These are phyloP conservation scores for Atractosteus spatula DNA, from an alignment of 2,113 vertebrate genomes.

Conservation along the genomic window DNA sequence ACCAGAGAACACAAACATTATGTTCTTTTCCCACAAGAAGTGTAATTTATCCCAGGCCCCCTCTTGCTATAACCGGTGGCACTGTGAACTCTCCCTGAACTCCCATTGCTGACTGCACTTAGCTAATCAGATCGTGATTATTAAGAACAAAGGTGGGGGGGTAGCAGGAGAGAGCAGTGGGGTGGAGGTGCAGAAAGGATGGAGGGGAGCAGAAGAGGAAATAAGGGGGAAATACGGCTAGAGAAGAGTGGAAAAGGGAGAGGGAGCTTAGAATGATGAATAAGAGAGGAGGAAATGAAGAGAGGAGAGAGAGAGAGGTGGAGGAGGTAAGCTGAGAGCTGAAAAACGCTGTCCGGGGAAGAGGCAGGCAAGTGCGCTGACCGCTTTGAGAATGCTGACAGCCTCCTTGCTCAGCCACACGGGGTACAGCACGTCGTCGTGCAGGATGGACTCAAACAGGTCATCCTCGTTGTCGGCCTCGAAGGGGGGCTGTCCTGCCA, in stretches of 20 bases:
- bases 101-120: conserved; percentile 34
- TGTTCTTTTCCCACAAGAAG: conserved; percentile 58
- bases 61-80: conserved; percentile 43
- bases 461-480: conserved; percentile 97
- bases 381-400: conserved; percentile 93
- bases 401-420: conserved; percentile 99
- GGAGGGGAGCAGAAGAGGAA: background rate
- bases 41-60: conserved; percentile 51
- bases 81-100: conserved; percentile 53
- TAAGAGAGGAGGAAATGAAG: background rate
- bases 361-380: conserved; percentile 48
- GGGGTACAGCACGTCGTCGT: conserved; percentile 95
- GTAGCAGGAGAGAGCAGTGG: background rate
- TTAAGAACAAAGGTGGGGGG: conserved; percentile 1
- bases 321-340: background rate
- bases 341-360: background rate
- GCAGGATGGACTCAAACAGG: conserved; percentile 95
- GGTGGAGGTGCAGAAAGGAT: conserved; percentile 12
- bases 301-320: background rate
- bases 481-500: conserved; percentile 96
- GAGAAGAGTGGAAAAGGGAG: conserved; percentile 3
- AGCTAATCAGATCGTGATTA: conserved; percentile 38
- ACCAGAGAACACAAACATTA: conserved; percentile 47
- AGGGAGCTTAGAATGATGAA: background rate
- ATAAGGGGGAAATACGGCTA: background rate